phyloP scores from a whole-genome alignment of 2,888 invertebrate genomes.

The Galerucella nymphaeae region DNA sequence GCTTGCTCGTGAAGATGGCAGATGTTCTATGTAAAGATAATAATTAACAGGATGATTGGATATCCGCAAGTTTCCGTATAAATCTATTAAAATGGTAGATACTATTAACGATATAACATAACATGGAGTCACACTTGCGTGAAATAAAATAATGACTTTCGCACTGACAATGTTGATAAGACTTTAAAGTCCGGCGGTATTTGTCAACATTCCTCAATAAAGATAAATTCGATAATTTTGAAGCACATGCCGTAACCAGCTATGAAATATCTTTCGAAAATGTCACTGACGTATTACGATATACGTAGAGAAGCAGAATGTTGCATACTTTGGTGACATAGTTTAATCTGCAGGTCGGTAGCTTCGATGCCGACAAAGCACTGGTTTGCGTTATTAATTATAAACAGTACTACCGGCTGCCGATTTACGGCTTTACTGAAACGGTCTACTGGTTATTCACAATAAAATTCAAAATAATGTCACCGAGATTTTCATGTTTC shows the following conservation, averaged over 20 bases:
- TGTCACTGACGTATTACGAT: conserved; percentile 64
- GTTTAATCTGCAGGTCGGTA: conserved; percentile 63
- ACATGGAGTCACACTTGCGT: conserved; percentile 17
- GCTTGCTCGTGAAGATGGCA: no score
- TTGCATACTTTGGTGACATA: conserved; percentile 64
- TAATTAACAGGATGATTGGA: not conserved
- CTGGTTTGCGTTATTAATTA: conserved; percentile 57
- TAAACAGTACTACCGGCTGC: conserved; percentile 45
- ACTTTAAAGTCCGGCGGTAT: conserved; percentile 52
- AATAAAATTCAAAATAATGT: conserved; percentile 37
- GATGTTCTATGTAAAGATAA: no score
- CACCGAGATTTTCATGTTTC: not conserved
- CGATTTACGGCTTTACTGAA: conserved; percentile 34
- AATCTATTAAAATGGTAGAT: not conserved
- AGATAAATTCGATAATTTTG: conserved; percentile 58
- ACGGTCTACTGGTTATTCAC: conserved; percentile 29
- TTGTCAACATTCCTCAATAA: conserved; percentile 57
- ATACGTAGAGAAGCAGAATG: conserved; percentile 56
- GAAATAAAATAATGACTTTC: conserved; percentile 40
- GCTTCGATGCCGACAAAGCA: conserved; percentile 62
- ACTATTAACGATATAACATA: not conserved
- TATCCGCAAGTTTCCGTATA: not conserved
- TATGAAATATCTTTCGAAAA: conserved; percentile 59
- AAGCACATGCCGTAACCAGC: conserved; percentile 54
- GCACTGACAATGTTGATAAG: conserved; percentile 52